Percentiles rank a stretch among this genome's conserved stretches.
These are phyloP conservation scores for Laothoe populi DNA, from an alignment of 2,888 invertebrate genomes.

Conservation along the genomic window DNA sequence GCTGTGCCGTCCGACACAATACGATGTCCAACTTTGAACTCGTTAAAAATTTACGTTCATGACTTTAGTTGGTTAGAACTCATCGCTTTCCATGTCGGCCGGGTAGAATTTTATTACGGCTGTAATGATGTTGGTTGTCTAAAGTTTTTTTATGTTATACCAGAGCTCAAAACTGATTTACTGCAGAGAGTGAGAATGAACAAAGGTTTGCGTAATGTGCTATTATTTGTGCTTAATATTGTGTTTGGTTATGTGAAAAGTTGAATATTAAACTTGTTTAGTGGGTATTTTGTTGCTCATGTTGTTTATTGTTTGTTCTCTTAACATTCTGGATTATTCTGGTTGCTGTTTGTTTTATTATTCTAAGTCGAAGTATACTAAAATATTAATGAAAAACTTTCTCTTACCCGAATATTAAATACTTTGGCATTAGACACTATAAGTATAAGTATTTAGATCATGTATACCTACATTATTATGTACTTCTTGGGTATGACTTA, in stretches of 20 bases:
- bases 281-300: not conserved
- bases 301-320: not conserved
- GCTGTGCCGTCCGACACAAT: constrained; percentile 38
- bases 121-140: constrained; percentile 39
- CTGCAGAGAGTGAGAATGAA: constrained; percentile 10
- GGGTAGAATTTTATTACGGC: constrained; percentile 43
- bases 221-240: constrained; percentile 7
- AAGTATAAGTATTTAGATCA: no score
- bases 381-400: no score
- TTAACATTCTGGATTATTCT: no score
- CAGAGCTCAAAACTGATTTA: constrained; percentile 22
- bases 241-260: constrained; percentile 13
- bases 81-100: constrained; percentile 49
- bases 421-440: no score
- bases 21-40: constrained; percentile 58
- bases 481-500: no score
- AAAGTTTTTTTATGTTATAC: constrained; percentile 25
- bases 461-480: no score
- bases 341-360: no score
- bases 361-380: no score
- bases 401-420: no score
- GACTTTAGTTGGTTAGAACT: constrained; percentile 49
- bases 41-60: constrained; percentile 59
- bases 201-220: constrained; percentile 16
- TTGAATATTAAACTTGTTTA: not conserved